Base-by-base conservation (phyloP, 2,113 vertebrate species). In the Odocoileus hemionus region DNA sequence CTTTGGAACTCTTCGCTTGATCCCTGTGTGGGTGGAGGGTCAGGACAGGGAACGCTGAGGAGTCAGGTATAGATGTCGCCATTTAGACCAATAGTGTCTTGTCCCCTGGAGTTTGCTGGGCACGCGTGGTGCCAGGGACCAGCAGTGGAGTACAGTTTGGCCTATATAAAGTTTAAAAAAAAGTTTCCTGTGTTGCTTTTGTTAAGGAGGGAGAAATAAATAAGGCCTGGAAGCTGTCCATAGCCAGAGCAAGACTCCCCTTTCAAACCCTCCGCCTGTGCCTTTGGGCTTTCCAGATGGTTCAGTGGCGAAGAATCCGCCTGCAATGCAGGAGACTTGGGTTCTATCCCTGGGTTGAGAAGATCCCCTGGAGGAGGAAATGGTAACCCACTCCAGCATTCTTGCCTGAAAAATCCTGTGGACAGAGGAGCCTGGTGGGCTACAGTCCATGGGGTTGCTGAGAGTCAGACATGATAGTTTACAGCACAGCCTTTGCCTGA, bases 111-210 rank as follows among this genome's bases (percentile, higher is more conserved):
- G 21, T 79, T 94, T 13, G 0, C 76, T 78, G 28, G 45, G 33
- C 15, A 50, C 0, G 0, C 6, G 0, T 33, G 61, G 45, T 43
- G 16, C 57, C 2, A 1, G 12, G 43, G 11, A 12, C 58, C 8
- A 19, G 9, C 23, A 23, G 5, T 86, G 17, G 55, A 55, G 9
- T 12, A 47, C 39, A 86, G 30, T 58, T 94, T 94, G 74, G 80
- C 57, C 86, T 89, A 60, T 83, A 90, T 43, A 87, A 64, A 61
- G 28, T 83, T 54, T 8, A 26, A 78, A 91, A 82, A 82, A 82
- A 88, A n/a, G 39, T 83, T 94, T 95, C 91, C 90, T 95, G 45
- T 74, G 58, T 95, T 47, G 28, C 15, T 92, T 16, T 39, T 96
- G 28, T 94, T 86, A 64, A 67, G 50, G 70, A 82, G 90, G 43